A percentile compares a stretch with the other conserved stretches of the same genome.
Conservation (phyloP, 2,888 invertebrate species). For the Hesperia comma region DNA sequence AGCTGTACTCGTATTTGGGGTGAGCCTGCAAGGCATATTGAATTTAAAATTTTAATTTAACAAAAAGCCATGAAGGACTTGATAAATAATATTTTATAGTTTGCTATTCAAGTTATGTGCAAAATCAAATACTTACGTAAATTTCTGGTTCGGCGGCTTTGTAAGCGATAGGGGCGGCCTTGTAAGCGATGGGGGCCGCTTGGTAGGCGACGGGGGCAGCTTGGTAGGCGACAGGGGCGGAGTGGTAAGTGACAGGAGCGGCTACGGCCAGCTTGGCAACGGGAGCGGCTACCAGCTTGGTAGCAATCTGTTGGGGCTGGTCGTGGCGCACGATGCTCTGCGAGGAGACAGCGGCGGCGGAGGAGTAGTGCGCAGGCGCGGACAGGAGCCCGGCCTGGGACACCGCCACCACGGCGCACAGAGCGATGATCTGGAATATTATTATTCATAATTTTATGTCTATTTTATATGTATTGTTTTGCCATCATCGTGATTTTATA, state of each 20-base stretch:
- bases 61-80: not conserved
- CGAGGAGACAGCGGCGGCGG: conserved; percentile 63
- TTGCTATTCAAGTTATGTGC: not conserved
- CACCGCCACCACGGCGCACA: conserved; percentile 54
- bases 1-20: conserved; percentile 80
- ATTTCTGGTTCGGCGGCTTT: not conserved
- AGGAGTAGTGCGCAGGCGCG: conserved; percentile 65
- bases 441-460: not conserved
- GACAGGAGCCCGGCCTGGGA: conserved; percentile 55
- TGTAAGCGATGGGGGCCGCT: not conserved
- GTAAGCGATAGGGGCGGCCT: conserved; percentile 2
- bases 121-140: not conserved
- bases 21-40: conserved; percentile 54
- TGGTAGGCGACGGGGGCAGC: conserved; percentile 44
- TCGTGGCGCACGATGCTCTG: conserved; percentile 69
- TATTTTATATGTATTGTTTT: not conserved
- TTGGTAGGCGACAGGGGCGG: conserved; percentile 51
- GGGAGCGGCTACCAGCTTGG: conserved; percentile 48
- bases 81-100: not conserved
- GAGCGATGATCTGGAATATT: conserved; percentile 49
- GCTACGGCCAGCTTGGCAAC: conserved; percentile 49
- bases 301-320: conserved; percentile 55
- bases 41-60: not conserved
- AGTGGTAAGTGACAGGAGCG: conserved; percentile 49
- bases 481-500: too few species aligned